phyloP scores from a whole-genome alignment of 2,113 vertebrate species.

The Tricholaema leucomelas region DNA sequence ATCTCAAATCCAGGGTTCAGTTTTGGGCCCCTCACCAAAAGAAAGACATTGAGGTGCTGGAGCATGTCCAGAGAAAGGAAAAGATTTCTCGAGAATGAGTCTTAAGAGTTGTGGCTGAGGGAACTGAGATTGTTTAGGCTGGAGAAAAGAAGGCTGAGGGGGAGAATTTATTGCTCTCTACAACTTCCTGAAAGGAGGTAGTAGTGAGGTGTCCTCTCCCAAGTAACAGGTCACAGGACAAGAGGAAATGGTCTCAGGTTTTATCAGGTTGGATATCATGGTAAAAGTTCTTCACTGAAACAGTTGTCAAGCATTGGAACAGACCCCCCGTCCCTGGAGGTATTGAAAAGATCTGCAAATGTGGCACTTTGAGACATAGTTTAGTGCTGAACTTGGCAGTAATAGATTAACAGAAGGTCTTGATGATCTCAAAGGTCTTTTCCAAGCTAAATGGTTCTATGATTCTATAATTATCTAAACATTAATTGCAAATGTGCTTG shows the following conservation, averaged over 20 bases:
- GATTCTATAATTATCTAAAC: background rate
- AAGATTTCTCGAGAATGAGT: no score
- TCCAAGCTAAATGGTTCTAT: background rate
- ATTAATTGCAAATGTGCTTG: background rate
- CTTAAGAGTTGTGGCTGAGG: no score
- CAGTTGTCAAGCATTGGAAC: background rate
- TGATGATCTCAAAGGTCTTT: background rate
- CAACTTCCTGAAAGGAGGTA: background rate
- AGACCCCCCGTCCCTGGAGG: background rate
- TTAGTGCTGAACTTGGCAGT: background rate
- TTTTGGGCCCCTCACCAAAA: background rate
- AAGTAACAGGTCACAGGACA: no score
- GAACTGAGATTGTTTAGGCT: no score
- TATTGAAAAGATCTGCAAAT: background rate
- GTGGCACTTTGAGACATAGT: background rate
- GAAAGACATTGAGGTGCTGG: no score
- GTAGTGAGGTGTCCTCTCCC: background rate
- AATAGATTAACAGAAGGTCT: background rate
- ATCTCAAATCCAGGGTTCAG: background rate
- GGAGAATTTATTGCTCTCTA: background rate
- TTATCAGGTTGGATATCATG: background rate
- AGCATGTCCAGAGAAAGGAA: no score
- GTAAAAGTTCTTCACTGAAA: background rate
- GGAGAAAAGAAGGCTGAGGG: background rate
- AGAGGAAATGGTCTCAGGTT: background rate